These are phyloP conservation scores for Bursaphelenchus okinawaensis DNA, from an alignment of 2,888 invertebrate species.

Conservation along the genomic window DNA sequence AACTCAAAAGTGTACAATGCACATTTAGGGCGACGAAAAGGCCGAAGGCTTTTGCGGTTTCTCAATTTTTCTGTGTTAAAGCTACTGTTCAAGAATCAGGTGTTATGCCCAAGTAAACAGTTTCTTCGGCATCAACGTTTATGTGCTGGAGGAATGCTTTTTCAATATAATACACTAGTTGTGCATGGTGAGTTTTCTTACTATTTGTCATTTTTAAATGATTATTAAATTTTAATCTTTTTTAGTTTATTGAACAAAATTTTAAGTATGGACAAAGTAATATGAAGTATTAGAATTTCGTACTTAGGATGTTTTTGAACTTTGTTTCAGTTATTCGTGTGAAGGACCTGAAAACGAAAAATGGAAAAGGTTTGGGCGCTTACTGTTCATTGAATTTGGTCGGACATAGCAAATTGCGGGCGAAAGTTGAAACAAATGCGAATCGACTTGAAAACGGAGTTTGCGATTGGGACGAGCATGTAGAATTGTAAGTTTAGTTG, in stretches of 20 bases:
- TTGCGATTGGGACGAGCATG: conserved; percentile 47
- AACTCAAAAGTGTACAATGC: too few relatives aligned
- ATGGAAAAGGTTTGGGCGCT: conserved; percentile 34
- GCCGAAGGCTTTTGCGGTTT: too few relatives aligned
- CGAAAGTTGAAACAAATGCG: conserved; percentile 29
- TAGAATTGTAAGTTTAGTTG: conserved; percentile 44
- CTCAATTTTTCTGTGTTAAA: too few relatives aligned
- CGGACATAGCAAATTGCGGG: conserved; percentile 29
- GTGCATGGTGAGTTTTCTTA: conserved; percentile 11
- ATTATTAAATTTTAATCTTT: too few relatives aligned
- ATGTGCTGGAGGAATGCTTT: background rate
- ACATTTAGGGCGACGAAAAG: too few relatives aligned
- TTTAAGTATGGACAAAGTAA: too few relatives aligned
- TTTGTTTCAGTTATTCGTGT: conserved; percentile 38
- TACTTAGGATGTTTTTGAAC: background rate
- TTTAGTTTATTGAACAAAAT: background rate
- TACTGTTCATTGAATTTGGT: conserved; percentile 21
- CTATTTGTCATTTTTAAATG: background rate
- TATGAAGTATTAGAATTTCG: too few relatives aligned
- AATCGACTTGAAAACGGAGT: conserved; percentile 14
- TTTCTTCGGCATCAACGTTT: too few relatives aligned
- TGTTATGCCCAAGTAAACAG: too few relatives aligned
- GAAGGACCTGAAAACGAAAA: conserved; percentile 41
- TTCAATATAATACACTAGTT: conserved; percentile 17
- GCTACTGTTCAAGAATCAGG: too few relatives aligned